Percentiles rank a stretch among this genome's conserved stretches.
Conservation (phyloP, 2,888 invertebrate species). For the Callosobruchus maculatus region DNA sequence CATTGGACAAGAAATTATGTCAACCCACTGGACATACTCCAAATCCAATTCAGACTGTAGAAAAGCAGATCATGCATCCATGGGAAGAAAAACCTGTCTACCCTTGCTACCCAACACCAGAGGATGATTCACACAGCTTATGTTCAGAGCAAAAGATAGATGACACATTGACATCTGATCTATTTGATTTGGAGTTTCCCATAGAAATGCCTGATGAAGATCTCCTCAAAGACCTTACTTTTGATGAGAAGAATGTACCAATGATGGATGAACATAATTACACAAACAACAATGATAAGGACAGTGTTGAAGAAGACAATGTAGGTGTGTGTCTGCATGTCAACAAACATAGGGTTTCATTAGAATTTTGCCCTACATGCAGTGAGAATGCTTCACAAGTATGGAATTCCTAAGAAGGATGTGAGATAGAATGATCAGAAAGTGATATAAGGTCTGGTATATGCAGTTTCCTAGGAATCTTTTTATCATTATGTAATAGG, state of each 20-base stretch:
- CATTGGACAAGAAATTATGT: constrained; percentile 36
- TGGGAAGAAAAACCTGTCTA: constrained; percentile 5
- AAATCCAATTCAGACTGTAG: constrained; percentile 23
- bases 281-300: constrained; percentile 13
- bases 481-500: neutral
- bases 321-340: constrained; percentile 58
- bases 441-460: neutral
- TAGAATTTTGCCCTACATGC: constrained; percentile 58
- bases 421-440: neutral
- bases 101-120: neutral
- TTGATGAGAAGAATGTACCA: constrained; percentile 9
- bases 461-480: neutral
- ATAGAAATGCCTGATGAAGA: constrained; percentile 18
- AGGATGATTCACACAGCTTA: neutral
- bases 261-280: constrained; percentile 39
- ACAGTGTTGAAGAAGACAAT: constrained; percentile 33
- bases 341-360: constrained; percentile 54
- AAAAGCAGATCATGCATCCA: constrained; percentile 23
- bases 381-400: constrained; percentile 48
- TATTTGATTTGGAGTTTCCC: constrained; percentile 25
- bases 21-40: constrained; percentile 28
- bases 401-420: constrained; percentile 22
- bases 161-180: constrained; percentile 15
- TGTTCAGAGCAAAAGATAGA: constrained; percentile 19
- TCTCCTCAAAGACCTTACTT: constrained; percentile 10